Evolutionary conservation across 1,140 invertebrate genomes (phyloP).

Genomic region (Helicoverpa armigera): DNA sequence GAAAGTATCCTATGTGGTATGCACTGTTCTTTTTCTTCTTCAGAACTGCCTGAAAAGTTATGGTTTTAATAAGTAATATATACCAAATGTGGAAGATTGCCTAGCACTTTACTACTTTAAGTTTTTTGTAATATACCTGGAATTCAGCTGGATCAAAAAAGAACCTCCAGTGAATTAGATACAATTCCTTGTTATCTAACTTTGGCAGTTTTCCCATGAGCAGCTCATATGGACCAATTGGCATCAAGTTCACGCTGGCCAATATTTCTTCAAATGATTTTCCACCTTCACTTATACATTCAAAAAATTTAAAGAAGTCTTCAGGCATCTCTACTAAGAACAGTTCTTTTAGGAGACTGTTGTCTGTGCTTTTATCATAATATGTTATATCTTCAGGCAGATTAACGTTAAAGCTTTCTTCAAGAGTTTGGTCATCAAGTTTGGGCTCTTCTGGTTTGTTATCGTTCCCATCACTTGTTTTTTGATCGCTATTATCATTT

Average conservation of each 20-base stretch:
- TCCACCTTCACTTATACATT: conserved; percentile 87
- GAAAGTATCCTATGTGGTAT: conserved; percentile 96
- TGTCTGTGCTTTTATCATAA: conserved; percentile 65
- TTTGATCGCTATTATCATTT: neutral
- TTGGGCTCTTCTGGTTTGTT: conserved; percentile 33
- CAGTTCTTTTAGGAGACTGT: conserved; percentile 89
- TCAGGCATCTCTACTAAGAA: conserved; percentile 95
- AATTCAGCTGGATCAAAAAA: conserved; percentile 98
- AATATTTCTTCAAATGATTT: conserved; percentile 88
- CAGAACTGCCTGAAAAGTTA: conserved; percentile 89
- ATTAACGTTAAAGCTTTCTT: neutral
- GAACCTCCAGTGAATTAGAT: conserved; percentile 95
- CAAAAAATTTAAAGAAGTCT: conserved; percentile 95
- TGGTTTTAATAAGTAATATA: no score
- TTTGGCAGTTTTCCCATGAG: conserved; percentile 89
- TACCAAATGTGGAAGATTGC: no score
- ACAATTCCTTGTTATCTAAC: conserved; percentile 87
- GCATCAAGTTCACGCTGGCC: conserved; percentile 88
- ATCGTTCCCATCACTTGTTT: neutral
- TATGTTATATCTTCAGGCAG: conserved; percentile 58
- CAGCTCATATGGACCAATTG: conserved; percentile 96
- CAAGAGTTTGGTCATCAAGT: conserved; percentile 4
- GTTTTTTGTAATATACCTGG: conserved; percentile 86
- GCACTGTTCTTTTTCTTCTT: conserved; percentile 90
- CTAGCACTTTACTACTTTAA: no score